Conservation (phyloP, 2,797 vertebrate species). For the Varecia variegata region DNA sequence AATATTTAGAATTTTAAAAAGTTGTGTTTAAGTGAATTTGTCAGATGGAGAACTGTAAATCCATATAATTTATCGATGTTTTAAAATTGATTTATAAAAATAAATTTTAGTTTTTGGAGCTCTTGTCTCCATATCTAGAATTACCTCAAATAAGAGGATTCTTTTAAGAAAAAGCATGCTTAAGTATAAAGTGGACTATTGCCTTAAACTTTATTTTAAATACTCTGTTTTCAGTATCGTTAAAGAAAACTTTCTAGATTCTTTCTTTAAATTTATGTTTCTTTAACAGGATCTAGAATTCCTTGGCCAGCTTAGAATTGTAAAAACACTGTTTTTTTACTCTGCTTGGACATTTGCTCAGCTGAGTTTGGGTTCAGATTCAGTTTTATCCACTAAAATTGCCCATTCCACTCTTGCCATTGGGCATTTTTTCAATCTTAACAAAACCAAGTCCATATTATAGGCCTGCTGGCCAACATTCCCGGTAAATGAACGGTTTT, state of each 20-base stretch:
- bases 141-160: neutral
- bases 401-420: slow-evolving; percentile 80
- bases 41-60: neutral
- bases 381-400: slow-evolving; percentile 82
- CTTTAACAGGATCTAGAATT: slow-evolving; percentile 60
- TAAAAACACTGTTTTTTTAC: slow-evolving; percentile 63
- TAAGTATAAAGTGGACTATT: neutral
- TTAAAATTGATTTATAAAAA: neutral
- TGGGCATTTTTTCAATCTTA: slow-evolving; percentile 85
- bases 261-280: slow-evolving; percentile 26
- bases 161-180: neutral
- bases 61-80: neutral
- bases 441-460: slow-evolving; percentile 86
- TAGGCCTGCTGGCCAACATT: slow-evolving; percentile 86
- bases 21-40: neutral
- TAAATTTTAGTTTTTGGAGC: neutral
- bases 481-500: slow-evolving; percentile 88
- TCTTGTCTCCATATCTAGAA: neutral
- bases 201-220: neutral
- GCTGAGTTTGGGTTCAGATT: slow-evolving; percentile 77
- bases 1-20: neutral
- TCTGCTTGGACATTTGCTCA: slow-evolving; percentile 56
- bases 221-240: neutral
- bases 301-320: slow-evolving; percentile 53
- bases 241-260: slow-evolving; percentile 51